Conservation (phyloP, 2,113 vertebrate genomes). For the Phalacrocorax brasilianus region DNA sequence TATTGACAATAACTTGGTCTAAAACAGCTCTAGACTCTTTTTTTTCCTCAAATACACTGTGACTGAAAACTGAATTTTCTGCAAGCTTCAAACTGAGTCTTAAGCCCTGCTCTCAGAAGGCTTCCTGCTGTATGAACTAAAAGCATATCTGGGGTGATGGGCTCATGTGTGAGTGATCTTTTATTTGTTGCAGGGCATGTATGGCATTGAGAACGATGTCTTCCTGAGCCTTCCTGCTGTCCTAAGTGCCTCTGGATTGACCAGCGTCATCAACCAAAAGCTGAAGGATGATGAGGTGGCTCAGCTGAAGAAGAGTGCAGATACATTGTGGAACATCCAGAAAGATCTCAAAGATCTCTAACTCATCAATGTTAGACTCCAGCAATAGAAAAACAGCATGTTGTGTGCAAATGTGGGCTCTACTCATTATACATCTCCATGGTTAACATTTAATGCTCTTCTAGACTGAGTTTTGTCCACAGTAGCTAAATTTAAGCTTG, state of each 20-base stretch:
- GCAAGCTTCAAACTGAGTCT: background rate
- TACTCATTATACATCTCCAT: background rate
- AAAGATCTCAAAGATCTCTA: constrained; percentile 93
- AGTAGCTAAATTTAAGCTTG: constrained; percentile 28
- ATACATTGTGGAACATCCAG: constrained; percentile 93
- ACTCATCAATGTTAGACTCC: background rate
- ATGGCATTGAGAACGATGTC: constrained; percentile 89
- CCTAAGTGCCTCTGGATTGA: constrained; percentile 82
- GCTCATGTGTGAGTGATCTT: background rate
- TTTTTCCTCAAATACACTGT: background rate
- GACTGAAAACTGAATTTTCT: background rate
- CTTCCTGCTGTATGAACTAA: background rate
- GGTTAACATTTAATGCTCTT: constrained; percentile 27
- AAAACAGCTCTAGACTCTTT: background rate
- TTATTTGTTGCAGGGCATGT: constrained; percentile 81
- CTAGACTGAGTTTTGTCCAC: constrained; percentile 27
- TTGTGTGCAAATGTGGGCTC: background rate
- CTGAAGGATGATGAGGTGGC: constrained; percentile 86
- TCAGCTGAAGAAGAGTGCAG: constrained; percentile 89
- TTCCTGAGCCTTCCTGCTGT: constrained; percentile 94
- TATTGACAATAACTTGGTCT: background rate
- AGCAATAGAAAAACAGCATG: background rate
- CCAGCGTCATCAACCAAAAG: constrained; percentile 91
- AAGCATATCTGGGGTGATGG: background rate
- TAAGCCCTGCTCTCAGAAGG: background rate